Percentiles rank a stretch among this genome's conserved stretches.
Evolutionary conservation across 2,888 invertebrate species (phyloP).

Genomic region (Philonicus albiceps): DNA sequence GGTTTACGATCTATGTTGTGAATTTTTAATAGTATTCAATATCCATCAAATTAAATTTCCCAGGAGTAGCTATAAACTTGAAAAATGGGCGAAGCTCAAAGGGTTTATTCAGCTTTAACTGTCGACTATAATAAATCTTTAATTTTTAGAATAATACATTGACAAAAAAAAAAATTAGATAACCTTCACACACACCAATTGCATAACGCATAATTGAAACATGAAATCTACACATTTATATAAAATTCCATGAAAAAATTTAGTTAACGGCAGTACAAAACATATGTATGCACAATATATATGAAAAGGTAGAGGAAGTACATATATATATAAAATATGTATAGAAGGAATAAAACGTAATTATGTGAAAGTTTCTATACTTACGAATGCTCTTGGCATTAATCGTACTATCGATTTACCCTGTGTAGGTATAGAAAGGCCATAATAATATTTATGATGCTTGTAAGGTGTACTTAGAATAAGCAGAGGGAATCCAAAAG

Average conservation of each 20-base stretch:
- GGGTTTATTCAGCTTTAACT: background rate
- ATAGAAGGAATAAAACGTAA: slow-evolving; percentile 15
- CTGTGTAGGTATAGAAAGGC: slow-evolving; percentile 48
- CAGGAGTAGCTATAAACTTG: background rate
- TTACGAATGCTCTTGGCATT: slow-evolving; percentile 52
- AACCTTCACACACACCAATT: background rate
- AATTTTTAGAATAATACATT: background rate
- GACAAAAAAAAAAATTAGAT: background rate
- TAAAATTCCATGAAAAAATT: background rate
- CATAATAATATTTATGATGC: slow-evolving; percentile 40
- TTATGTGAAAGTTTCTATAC: slow-evolving; percentile 42
- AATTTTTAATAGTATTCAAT: background rate
- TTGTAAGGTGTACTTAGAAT: slow-evolving; percentile 5
- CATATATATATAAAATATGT: background rate
- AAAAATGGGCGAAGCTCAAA: background rate
- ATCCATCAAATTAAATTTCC: background rate
- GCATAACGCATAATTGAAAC: background rate
- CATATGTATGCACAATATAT: background rate
- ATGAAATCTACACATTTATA: background rate
- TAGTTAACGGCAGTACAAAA: background rate
- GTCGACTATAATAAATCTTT: background rate
- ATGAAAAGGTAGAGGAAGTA: background rate
- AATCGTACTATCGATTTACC: slow-evolving; percentile 51
- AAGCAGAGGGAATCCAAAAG: slow-evolving; percentile 12
- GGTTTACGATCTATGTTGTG: background rate